Conservation (phyloP, 2,797 vertebrate species). For the Zalophus californianus region DNA sequence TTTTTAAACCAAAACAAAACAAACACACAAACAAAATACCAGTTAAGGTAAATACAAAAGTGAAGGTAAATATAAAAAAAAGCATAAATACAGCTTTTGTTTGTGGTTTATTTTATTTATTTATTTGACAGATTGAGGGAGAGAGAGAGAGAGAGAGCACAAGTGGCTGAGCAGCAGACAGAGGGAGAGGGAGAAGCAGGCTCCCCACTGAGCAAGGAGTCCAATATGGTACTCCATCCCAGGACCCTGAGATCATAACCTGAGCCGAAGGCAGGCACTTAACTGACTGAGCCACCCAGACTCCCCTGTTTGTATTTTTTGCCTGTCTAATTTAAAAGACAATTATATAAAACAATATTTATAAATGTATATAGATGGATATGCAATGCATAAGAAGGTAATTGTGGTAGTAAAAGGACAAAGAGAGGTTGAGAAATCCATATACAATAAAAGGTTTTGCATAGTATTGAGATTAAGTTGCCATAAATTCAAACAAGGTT, state of each 20-base stretch:
- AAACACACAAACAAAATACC: background rate
- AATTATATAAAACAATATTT: background rate
- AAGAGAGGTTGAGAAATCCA: background rate
- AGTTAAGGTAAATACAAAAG: background rate
- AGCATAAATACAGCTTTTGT: background rate
- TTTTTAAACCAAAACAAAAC: background rate
- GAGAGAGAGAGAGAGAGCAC: too few species aligned
- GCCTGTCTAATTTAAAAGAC: background rate
- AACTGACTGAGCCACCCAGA: too few species aligned
- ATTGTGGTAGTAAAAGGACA: background rate
- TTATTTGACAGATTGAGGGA: too few species aligned
- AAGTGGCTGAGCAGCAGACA: too few species aligned
- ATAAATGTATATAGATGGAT: background rate
- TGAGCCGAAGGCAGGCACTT: too few species aligned
- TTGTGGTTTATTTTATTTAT: background rate
- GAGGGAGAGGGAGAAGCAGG: too few species aligned
- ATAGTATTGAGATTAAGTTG: background rate
- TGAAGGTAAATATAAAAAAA: background rate
- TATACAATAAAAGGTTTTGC: background rate
- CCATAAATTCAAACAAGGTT: background rate
- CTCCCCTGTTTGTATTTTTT: too few species aligned
- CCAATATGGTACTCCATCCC: too few species aligned
- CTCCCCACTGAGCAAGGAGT: too few species aligned
- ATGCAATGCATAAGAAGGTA: background rate
- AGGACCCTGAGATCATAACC: too few species aligned